phyloP scores from a whole-genome alignment of 2,888 invertebrate genomes.

The Byasa hedistus region DNA sequence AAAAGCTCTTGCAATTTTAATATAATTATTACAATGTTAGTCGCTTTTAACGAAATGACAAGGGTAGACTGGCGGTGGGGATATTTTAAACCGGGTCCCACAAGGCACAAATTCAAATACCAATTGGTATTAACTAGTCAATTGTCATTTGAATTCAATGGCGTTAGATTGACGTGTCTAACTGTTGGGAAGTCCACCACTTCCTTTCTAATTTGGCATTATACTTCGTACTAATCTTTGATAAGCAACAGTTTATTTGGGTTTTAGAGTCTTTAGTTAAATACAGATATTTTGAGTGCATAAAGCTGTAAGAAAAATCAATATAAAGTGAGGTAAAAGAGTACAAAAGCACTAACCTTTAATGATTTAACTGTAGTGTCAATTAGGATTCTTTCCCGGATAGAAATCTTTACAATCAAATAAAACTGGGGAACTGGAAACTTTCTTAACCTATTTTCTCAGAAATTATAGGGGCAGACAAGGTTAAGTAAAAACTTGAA shows the following conservation, averaged over 20 bases:
- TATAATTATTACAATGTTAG: too few relatives aligned
- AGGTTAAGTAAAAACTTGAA: not conserved
- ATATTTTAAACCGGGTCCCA: not conserved
- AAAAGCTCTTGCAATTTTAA: too few relatives aligned
- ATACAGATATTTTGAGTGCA: not conserved
- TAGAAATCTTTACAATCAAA: not conserved
- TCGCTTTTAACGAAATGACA: too few relatives aligned
- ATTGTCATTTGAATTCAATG: not conserved
- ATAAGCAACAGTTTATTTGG: not conserved
- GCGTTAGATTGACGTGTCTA: slow-evolving; percentile 1
- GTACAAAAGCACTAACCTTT: not conserved
- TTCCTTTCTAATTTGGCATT: not conserved
- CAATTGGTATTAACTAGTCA: not conserved
- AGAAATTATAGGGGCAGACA: not conserved
- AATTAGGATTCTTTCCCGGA: not conserved
- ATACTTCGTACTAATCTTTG: not conserved
- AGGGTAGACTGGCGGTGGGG: not conserved
- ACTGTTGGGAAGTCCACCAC: not conserved
- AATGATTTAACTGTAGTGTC: not conserved
- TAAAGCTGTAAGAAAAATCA: not conserved
- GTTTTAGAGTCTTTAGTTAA: not conserved
- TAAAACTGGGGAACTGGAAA: not conserved
- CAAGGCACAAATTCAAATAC: not conserved
- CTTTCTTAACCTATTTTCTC: not conserved
- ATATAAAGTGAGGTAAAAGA: not conserved